Conservation (phyloP, 2,888 invertebrate genomes). For the Meliscaeva auricollis region DNA sequence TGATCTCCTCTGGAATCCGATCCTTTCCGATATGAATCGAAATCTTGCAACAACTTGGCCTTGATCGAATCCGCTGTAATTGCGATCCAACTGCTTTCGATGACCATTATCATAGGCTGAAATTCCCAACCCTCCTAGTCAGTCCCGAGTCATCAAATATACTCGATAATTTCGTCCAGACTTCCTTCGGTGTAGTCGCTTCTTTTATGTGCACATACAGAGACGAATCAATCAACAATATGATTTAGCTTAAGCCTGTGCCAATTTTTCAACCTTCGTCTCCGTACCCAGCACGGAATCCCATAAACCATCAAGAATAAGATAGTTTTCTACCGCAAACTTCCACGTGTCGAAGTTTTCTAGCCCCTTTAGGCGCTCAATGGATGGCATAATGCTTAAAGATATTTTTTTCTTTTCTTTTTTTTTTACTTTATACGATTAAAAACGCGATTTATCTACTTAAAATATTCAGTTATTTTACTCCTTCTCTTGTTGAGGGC, state of each 20-base stretch:
- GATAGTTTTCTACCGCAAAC: conserved; percentile 31
- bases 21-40: neutral
- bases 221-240: neutral
- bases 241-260: no score
- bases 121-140: conserved; percentile 25
- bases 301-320: conserved; percentile 42
- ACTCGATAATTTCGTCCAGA: neutral
- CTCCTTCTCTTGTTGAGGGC: no score
- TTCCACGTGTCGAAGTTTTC: conserved; percentile 39
- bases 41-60: conserved; percentile 18
- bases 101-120: conserved; percentile 29
- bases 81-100: conserved; percentile 11
- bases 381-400: no score
- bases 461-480: no score
- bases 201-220: neutral
- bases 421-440: no score
- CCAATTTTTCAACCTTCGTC: no score
- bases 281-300: neutral
- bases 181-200: neutral
- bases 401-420: no score
- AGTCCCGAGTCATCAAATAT: conserved; percentile 4
- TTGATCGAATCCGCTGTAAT: conserved; percentile 28
- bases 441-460: no score
- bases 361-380: conserved; percentile 29
- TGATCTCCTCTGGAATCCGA: neutral